A percentile compares a stretch with the other conserved stretches of the same genome.
These are phyloP conservation scores for Hystrix brachyura DNA, from an alignment of 2,113 vertebrate species.

Conservation along the genomic window DNA sequence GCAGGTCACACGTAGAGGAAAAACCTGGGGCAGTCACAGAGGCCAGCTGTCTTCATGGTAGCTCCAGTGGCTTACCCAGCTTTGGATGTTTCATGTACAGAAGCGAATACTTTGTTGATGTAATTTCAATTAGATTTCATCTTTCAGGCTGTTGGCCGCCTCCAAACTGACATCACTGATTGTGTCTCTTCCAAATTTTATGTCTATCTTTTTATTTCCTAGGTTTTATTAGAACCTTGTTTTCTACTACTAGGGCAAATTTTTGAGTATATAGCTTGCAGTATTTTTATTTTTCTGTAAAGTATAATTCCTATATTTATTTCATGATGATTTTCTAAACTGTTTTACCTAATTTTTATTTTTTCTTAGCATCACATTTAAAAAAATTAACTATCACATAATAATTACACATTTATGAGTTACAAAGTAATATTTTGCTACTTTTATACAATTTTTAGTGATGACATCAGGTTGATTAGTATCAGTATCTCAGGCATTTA, in stretches of 20 bases:
- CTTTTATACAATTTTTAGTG: background rate
- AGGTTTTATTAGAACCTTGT: background rate
- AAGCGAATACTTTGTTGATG: background rate
- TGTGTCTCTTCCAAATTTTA: background rate
- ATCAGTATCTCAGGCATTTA: background rate
- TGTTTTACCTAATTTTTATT: background rate
- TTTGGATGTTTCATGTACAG: background rate
- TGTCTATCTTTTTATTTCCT: background rate
- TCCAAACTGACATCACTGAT: too few species aligned
- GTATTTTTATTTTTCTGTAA: background rate
- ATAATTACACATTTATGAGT: background rate
- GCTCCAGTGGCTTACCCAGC: background rate
- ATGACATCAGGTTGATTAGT: background rate
- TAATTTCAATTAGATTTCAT: background rate
- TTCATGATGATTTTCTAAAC: background rate
- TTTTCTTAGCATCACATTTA: background rate
- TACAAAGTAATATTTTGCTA: too few species aligned
- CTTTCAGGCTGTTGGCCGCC: background rate
- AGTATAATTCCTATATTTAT: background rate
- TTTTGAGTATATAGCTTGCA: background rate
- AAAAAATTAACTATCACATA: background rate
- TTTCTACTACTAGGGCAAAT: accelerated
- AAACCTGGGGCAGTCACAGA: background rate
- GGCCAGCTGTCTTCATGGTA: background rate
- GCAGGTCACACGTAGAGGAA: accelerated